Evolutionary conservation across 2,797 vertebrate genomes (phyloP).

Genomic region (Calcarius lapponicus): DNA sequence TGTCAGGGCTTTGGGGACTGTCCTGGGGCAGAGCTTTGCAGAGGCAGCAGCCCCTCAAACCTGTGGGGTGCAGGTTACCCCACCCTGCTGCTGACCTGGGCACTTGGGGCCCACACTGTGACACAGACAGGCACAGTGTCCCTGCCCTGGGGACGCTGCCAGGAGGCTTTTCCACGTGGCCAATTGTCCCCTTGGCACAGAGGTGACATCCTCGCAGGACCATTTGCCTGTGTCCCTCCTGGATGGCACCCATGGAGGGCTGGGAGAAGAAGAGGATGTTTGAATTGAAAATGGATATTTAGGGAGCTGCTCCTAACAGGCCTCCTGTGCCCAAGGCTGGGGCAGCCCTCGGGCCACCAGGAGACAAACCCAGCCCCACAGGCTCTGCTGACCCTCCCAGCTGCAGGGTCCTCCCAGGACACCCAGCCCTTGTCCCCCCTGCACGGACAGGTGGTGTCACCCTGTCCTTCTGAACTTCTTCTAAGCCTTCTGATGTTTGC

Average conservation of each 20-base stretch:
- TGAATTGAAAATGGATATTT: neutral
- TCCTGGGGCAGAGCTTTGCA: neutral
- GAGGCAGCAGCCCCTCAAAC: neutral
- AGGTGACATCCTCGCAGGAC: neutral
- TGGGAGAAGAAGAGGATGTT: neutral
- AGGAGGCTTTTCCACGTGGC: neutral
- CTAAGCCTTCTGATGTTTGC: too few relatives aligned
- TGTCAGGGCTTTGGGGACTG: neutral
- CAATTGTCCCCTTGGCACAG: neutral
- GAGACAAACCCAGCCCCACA: neutral
- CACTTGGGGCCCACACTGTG: too few relatives aligned
- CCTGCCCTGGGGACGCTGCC: neutral
- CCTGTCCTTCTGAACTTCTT: too few relatives aligned
- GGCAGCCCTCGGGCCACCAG: neutral
- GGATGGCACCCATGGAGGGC: neutral
- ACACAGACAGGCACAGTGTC: neutral
- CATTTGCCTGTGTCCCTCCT: neutral
- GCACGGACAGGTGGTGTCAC: accelerated
- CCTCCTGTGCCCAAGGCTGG: neutral
- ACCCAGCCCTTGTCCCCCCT: neutral
- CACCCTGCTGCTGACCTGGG: neutral
- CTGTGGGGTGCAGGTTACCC: neutral
- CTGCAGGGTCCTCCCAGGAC: neutral
- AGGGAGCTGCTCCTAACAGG: neutral
- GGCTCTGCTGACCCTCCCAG: neutral